Evolutionary conservation across 2,797 vertebrate species (phyloP), one percentile per base, ranked within the genome.

Genomic region (Calcarius lapponicus): DNA sequence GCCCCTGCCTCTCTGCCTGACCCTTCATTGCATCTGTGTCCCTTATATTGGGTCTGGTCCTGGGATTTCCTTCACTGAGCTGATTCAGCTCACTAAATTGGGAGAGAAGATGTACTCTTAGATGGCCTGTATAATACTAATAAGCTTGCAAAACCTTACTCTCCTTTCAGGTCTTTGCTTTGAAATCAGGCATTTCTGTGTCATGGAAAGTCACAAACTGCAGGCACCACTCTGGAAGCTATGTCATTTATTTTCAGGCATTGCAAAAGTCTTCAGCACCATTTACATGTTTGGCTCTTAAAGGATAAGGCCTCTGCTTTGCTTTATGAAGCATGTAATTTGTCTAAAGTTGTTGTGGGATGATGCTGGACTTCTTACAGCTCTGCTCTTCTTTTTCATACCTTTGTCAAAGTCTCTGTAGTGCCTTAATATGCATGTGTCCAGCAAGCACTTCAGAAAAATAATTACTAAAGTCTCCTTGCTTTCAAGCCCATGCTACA

Each of bases 21-120:
- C 13, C 9, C 3, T 65, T 72, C 0, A 0, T n/a, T 75, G 48
- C 0, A 1, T 50, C n/a, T 17, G 5, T 3, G 3, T 84, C n/a
- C 17, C 15, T 60, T 73, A 7, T 45, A 4, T 21, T n/a, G 5
- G 5, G 3, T 36, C 50, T 82, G 18, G 26, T 71, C 24, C 54
- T 65, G 28, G 17, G 25, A n/a, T 78, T 26, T 34, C 15, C 8
- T 29, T 90, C 38, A 17, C 2, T 38, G 17, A 78, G 13, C 38
- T 65, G 64, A 53, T 79, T 74, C 6, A 45, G 34, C 34, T 90
- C 5, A 42, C 32, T 85, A 5, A 72, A 34, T 2, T 45, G 21
- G 31, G 20, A 45, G 38, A 45, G 38, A 60, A 67, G 26, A 36
- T 60, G 19, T 34, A 25, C 25, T 36, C 28, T 53, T 64, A 47